Evolutionary conservation across 92 coral and sea anemone species (phyloP).

Genomic region (Actinernus sp.): DNA sequence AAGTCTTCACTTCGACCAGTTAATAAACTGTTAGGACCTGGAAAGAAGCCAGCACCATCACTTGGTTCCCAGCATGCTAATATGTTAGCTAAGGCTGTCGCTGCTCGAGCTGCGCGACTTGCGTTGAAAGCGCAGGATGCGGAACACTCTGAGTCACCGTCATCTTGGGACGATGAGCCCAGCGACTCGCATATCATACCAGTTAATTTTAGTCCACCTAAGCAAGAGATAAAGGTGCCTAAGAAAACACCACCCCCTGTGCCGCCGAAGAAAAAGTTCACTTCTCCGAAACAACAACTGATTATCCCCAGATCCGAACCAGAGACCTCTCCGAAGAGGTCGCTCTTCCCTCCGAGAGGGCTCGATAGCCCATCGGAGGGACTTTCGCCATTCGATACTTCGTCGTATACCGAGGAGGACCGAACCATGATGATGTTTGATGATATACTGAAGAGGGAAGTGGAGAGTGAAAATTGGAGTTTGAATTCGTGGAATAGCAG

Average conservation of each 20-base stretch:
- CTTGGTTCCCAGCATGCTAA: conserved; percentile 63
- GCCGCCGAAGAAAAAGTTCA: conserved; percentile 72
- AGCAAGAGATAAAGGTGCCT: conserved; percentile 3
- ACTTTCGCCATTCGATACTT: background rate
- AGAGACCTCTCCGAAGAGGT: conserved; percentile 18
- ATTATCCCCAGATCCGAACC: conserved; percentile 2
- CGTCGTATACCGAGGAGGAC: conserved; percentile 73
- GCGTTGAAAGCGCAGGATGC: conserved; percentile 47
- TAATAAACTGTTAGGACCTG: conserved; percentile 21
- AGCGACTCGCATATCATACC: conserved; percentile 3
- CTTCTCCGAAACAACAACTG: conserved; percentile 18
- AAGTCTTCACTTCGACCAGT: conserved; percentile 34
- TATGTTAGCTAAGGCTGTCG: conserved; percentile 86
- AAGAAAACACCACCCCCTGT: conserved; percentile 82
- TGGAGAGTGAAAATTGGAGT: conserved; percentile 95
- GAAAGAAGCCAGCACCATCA: conserved; percentile 37
- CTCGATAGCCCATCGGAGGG: conserved; percentile 16
- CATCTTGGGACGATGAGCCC: conserved; percentile 50
- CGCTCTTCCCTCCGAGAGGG: conserved; percentile 7
- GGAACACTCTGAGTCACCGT: conserved; percentile 38
- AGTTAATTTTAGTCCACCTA: background rate
- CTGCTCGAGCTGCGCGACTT: conserved; percentile 88
- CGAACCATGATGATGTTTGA: conserved; percentile 84
- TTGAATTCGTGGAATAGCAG: conserved; percentile 96
- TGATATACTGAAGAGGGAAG: conserved; percentile 91